Percentiles rank a stretch among this genome's conserved stretches.
Conservation (phyloP, 2,888 invertebrate genomes). For the Corbicula japonica region DNA sequence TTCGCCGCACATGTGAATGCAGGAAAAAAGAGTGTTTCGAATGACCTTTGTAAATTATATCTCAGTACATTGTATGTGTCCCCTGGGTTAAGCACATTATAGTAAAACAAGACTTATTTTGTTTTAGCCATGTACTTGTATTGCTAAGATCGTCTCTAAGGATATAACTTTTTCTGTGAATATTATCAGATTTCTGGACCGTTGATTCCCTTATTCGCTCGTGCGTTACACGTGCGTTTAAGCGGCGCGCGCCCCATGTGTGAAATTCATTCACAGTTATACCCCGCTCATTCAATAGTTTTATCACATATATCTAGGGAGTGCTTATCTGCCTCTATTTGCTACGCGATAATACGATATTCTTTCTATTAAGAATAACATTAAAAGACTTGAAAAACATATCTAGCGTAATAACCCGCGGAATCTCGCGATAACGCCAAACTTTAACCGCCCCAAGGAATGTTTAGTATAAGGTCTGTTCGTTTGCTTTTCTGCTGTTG, state of each 20-base stretch:
- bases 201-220: constrained; percentile 48
- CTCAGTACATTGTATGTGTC: too few relatives aligned
- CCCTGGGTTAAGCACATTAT: constrained; percentile 24
- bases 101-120: constrained; percentile 22
- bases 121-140: constrained; percentile 32
- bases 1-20: too few relatives aligned
- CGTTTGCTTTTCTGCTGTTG: too few relatives aligned
- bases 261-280: constrained; percentile 55
- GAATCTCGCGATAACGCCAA: constrained; percentile 48
- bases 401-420: constrained; percentile 63
- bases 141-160: constrained; percentile 40
- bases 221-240: constrained; percentile 61
- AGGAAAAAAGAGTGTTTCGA: too few relatives aligned
- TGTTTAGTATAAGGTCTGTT: too few relatives aligned
- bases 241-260: constrained; percentile 67
- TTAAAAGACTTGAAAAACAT: constrained; percentile 61
- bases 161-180: constrained; percentile 53
- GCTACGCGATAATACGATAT: constrained; percentile 57
- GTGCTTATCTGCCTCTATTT: constrained; percentile 63
- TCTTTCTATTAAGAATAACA: constrained; percentile 60
- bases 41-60: too few relatives aligned
- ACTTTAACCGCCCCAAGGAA: too few relatives aligned
- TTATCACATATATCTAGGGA: constrained; percentile 64
- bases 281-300: constrained; percentile 51
- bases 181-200: constrained; percentile 61